Evolutionary conservation across 1,140 invertebrate genomes (phyloP).

Genomic region (Steinernema khuongi): DNA sequence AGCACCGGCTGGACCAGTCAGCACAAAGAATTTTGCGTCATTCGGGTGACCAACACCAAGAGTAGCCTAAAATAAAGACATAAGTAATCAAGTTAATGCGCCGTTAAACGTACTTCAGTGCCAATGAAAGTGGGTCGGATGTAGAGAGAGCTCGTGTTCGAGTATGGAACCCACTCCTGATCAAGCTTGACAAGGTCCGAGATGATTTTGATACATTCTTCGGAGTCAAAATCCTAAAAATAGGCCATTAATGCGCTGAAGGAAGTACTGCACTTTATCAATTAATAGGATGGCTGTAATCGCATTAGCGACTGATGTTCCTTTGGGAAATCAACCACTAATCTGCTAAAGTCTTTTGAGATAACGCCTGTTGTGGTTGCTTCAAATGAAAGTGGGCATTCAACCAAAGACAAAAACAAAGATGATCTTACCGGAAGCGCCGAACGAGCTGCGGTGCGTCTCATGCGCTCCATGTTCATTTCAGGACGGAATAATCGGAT

Average conservation of each 20-base stretch:
- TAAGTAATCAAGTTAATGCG: constrained; percentile 7
- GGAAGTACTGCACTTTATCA: neutral
- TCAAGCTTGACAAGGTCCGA: constrained; percentile 81
- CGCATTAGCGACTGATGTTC: neutral
- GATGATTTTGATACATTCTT: constrained; percentile 81
- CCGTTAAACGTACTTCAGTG: constrained; percentile 75
- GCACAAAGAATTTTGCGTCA: constrained; percentile 77
- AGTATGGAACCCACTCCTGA: constrained; percentile 92
- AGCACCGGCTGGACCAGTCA: constrained; percentile 83
- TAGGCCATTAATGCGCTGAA: constrained; percentile 15
- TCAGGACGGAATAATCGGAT: constrained; percentile 90
- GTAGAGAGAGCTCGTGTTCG: constrained; percentile 77
- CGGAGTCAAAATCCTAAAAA: constrained; percentile 72
- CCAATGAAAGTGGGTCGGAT: constrained; percentile 92
- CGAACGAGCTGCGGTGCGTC: constrained; percentile 73
- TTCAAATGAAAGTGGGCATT: neutral
- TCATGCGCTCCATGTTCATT: constrained; percentile 89
- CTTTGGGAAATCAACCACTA: constrained; percentile 10
- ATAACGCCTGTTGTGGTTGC: constrained; percentile 16
- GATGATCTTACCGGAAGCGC: constrained; percentile 70
- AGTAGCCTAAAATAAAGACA: constrained; percentile 68
- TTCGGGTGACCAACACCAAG: constrained; percentile 79
- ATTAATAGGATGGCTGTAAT: neutral
- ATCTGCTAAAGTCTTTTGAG: constrained; percentile 16
- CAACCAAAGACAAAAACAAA: constrained; percentile 17